Conservation (phyloP, 2,797 vertebrate species). For the Molossus molossus region DNA sequence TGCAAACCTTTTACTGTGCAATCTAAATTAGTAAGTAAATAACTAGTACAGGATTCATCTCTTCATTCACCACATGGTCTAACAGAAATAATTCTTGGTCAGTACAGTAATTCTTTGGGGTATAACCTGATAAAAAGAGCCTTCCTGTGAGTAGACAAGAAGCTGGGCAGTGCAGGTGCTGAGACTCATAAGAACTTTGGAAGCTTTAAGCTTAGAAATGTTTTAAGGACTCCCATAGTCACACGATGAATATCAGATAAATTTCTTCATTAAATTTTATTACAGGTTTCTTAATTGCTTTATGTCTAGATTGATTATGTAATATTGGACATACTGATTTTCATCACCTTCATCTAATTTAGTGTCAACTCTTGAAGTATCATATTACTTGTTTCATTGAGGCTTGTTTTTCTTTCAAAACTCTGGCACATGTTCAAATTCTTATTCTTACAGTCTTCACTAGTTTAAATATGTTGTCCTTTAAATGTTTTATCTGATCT, state of each 20-base stretch:
- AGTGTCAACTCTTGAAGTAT: constrained; percentile 20
- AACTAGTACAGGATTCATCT: constrained; percentile 91
- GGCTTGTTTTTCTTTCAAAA: constrained; percentile 10
- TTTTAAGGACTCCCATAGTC: constrained; percentile 29
- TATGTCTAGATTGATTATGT: constrained; percentile 55
- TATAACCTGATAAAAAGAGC: constrained; percentile 92
- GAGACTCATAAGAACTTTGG: constrained; percentile 15
- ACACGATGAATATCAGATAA: constrained; percentile 16
- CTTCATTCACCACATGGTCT: constrained; percentile 86
- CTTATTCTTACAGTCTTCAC: constrained; percentile 19
- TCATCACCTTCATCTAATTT: constrained; percentile 21
- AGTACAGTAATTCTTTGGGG: constrained; percentile 96
- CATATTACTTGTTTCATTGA: constrained; percentile 48
- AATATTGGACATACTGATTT: constrained; percentile 46
- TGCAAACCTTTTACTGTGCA: constrained; percentile 91
- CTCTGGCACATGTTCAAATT: constrained; percentile 44
- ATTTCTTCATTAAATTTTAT: constrained; percentile 61
- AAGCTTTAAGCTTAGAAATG: constrained; percentile 56
- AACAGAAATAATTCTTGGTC: constrained; percentile 96
- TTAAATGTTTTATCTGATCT: constrained; percentile 42
- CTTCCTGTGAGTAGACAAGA: constrained; percentile 47
- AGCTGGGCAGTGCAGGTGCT: constrained; percentile 23
- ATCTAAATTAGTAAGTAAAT: constrained; percentile 91
- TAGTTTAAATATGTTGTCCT: constrained; percentile 33
- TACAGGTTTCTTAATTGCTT: constrained; percentile 21